Evolutionary conservation across 2,797 vertebrate genomes (phyloP).

Genomic region (Setipinna tenuifilis): DNA sequence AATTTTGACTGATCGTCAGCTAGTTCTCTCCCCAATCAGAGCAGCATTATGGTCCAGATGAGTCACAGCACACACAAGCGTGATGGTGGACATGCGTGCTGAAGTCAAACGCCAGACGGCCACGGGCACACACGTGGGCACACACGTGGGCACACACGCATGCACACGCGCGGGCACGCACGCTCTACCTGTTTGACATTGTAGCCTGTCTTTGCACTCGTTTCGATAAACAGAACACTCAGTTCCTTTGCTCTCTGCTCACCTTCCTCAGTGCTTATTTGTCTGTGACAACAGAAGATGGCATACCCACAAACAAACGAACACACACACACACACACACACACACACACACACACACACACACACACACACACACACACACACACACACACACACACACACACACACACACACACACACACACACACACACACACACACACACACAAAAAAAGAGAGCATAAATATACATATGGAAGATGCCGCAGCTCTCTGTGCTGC

Average conservation of each 20-base stretch:
- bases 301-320: conserved; percentile 7
- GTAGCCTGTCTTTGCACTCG: conserved; percentile 81
- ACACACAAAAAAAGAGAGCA: conserved; percentile 58
- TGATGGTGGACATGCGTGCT: too few species aligned
- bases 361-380: conserved; percentile 50
- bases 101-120: neutral
- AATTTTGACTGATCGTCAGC: neutral
- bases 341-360: conserved; percentile 51
- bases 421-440: conserved; percentile 38
- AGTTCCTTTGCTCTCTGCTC: conserved; percentile 80
- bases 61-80: too few species aligned
- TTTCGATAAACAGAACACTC: conserved; percentile 83
- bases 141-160: conserved; percentile 24
- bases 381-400: conserved; percentile 24
- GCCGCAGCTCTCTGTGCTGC: conserved; percentile 65
- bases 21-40: too few species aligned
- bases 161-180: neutral
- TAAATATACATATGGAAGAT: conserved; percentile 57
- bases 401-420: conserved; percentile 28
- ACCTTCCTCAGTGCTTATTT: conserved; percentile 79
- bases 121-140: neutral
- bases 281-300: conserved; percentile 67
- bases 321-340: conserved; percentile 31
- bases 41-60: too few species aligned
- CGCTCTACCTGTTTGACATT: conserved; percentile 82